These are phyloP conservation scores for Parnassius orleans DNA, from an alignment of 2,888 invertebrate genomes.

Conservation along the genomic window DNA sequence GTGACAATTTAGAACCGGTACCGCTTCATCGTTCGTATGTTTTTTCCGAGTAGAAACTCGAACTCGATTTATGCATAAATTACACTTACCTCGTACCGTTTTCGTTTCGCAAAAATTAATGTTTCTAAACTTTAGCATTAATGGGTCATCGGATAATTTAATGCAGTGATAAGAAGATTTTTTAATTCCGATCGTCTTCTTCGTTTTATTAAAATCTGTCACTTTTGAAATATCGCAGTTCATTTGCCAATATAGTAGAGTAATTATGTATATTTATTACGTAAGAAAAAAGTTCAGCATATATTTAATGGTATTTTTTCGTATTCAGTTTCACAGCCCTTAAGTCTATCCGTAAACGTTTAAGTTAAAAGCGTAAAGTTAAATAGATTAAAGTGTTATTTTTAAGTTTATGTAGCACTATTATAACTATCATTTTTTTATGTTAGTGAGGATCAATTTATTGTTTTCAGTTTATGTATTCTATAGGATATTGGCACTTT, in stretches of 20 bases:
- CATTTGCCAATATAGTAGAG: slow-evolving; percentile 3
- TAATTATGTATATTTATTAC: not conserved
- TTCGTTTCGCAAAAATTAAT: slow-evolving; percentile 35
- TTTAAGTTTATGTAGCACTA: no score
- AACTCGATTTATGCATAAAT: slow-evolving; percentile 41
- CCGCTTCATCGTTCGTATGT: slow-evolving; percentile 38
- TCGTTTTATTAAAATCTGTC: slow-evolving; percentile 6
- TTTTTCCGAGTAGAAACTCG: slow-evolving; percentile 28
- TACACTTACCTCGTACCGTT: slow-evolving; percentile 35
- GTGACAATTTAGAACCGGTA: slow-evolving; percentile 54
- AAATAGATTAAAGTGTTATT: no score
- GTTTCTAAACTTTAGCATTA: slow-evolving; percentile 40
- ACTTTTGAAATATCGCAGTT: slow-evolving; percentile 9
- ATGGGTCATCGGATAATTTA: slow-evolving; percentile 35
- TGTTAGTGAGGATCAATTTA: no score
- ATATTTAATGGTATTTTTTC: no score
- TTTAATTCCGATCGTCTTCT: slow-evolving; percentile 12
- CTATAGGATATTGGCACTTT: no score
- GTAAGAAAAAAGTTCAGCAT: no score
- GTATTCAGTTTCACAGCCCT: no score
- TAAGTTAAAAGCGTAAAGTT: no score
- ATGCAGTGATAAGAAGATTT: slow-evolving; percentile 20
- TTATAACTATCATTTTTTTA: no score
- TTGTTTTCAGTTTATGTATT: no score
- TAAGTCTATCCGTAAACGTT: no score